Evolutionary conservation across 2,797 vertebrate species (phyloP), one percentile per base, ranked within the genome.

Genomic region (Syngnathus acus): DNA sequence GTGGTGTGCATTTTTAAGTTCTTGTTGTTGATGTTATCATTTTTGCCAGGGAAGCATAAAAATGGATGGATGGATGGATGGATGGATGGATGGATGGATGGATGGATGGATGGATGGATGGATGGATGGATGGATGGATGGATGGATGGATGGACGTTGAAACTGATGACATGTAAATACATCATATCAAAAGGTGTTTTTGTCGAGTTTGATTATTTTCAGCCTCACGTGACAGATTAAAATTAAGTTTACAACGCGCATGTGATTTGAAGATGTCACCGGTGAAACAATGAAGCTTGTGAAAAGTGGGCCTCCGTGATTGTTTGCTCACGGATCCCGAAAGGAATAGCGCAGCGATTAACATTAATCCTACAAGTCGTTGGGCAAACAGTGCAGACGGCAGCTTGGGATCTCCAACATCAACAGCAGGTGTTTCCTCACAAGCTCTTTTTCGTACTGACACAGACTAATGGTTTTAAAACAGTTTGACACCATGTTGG

Each of bases 281-380:
- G 6, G 79, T 39, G 7, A 17, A 59, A 39, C 26, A 82, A 80
- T 76, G 72, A 51, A 64, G 68, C 62, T 57, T 72, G 72, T 70
- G 70, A 66, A 69, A 51, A 45, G 14, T 1, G 51, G 81, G 84
- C 81, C 77, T 78, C 78, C 74, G 67, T 39, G 66, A 67, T 71
- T 78, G 72, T 83, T 73, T 73, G 42, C 50, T 5, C 67, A 13
- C 21, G 19, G 66, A 72, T 69, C 81, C 73, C 62, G 40, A 67
- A 70, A 74, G 66, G 77, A 82, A 82, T 64, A 66, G 70, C 63
- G 47, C 59, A 16, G 74, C 66, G 82, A 79, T 85, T 80, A 79
- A 78, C 78, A 73, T 67, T 81, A 81, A 86, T 81, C 79, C 75
- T 60, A 78, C 81, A 77, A 69, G 72, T 79, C 77, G 53, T 32